Evolutionary conservation across 1,140 invertebrate genomes (phyloP).

Genomic region (Drosophila sulfurigaster): DNA sequence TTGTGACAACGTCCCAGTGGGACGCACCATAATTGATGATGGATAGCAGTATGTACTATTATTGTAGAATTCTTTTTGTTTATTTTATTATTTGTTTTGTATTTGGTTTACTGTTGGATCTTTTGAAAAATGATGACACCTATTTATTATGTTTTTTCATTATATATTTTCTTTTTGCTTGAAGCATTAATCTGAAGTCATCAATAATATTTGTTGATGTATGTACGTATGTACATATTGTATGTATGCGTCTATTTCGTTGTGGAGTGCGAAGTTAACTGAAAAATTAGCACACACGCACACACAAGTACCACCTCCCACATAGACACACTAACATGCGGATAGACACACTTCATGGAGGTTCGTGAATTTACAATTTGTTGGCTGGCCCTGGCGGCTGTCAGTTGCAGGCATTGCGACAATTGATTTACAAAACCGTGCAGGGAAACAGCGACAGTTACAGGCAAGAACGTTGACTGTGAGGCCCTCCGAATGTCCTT

Average conservation of each 20-base stretch:
- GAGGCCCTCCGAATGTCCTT: conserved; percentile 58
- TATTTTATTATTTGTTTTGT: conserved; percentile 54
- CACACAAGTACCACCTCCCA: conserved; percentile 4
- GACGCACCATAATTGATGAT: conserved; percentile 64
- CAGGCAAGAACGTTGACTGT: background rate
- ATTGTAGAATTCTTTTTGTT: conserved; percentile 8
- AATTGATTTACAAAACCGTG: conserved; percentile 71
- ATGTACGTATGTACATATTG: conserved; percentile 30
- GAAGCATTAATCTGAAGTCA: conserved; percentile 33
- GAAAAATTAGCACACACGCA: conserved; percentile 13
- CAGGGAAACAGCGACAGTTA: conserved; percentile 42
- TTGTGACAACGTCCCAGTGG: conserved; percentile 53
- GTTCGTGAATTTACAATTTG: conserved; percentile 62
- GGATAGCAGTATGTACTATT: conserved; percentile 19
- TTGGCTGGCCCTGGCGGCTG: conserved; percentile 46
- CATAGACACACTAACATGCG: background rate
- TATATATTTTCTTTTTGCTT: conserved; percentile 1
- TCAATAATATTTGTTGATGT: conserved; percentile 62
- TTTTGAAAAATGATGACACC: conserved; percentile 73
- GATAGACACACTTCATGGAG: background rate
- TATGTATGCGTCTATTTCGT: conserved; percentile 1
- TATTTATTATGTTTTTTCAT: conserved; percentile 26
- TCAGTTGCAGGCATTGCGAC: conserved; percentile 67
- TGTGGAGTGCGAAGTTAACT: conserved; percentile 1
- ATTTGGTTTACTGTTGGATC: conserved; percentile 35